A percentile compares a stretch with the other conserved stretches of the same genome.
These are phyloP conservation scores for Calidris pygmaea DNA, from an alignment of 2,113 vertebrate genomes.

Conservation along the genomic window DNA sequence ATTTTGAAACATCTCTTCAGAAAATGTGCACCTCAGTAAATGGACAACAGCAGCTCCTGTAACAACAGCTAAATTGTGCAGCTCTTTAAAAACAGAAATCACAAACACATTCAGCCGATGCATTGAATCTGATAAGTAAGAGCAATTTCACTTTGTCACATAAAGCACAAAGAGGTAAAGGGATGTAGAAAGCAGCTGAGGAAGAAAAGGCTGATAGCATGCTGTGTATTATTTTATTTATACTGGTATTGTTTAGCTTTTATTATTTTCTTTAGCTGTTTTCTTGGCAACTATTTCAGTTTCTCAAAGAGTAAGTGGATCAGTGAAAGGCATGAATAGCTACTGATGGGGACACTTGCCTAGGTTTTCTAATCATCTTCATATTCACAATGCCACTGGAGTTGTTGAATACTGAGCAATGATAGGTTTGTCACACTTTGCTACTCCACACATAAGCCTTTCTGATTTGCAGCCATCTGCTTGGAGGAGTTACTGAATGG, in stretches of 20 bases:
- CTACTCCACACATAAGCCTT: background rate
- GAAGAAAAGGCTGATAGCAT: background rate
- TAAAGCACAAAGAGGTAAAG: slow-evolving; percentile 10
- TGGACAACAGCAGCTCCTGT: background rate
- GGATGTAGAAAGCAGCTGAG: background rate
- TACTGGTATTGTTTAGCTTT: background rate
- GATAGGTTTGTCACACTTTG: background rate
- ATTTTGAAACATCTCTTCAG: background rate
- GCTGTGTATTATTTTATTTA: background rate
- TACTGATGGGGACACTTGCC: background rate
- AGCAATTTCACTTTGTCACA: background rate
- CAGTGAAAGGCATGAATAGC: background rate
- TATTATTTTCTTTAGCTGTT: background rate
- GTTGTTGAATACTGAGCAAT: background rate
- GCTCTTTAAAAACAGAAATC: slow-evolving; percentile 27
- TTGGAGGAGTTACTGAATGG: background rate
- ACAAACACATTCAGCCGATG: background rate
- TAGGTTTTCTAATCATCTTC: background rate
- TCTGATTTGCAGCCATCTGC: background rate
- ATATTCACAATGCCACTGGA: background rate
- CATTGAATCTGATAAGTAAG: background rate
- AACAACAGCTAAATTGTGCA: background rate
- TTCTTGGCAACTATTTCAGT: slow-evolving; percentile 12
- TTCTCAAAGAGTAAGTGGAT: background rate
- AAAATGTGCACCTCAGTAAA: background rate